phyloP scores from a whole-genome alignment of 2,888 invertebrate species.

The Bembecia ichneumoniformis region DNA sequence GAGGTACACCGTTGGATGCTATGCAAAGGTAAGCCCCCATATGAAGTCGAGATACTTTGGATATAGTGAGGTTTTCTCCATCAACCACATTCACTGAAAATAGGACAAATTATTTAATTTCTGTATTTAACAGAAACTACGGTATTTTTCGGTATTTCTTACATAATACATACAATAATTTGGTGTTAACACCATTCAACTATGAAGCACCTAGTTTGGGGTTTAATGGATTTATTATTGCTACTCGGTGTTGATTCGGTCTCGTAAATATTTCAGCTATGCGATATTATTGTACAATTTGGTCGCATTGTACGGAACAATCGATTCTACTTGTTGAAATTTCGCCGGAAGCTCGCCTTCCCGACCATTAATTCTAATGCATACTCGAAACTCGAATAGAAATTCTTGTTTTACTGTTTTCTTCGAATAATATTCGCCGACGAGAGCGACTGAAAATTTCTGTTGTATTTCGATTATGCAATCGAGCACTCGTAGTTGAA shows the following conservation, averaged over 20 bases:
- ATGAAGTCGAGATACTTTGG: slow-evolving; percentile 90
- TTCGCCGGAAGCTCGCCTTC: slow-evolving; percentile 19
- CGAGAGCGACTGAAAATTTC: slow-evolving; percentile 8
- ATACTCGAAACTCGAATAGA: background rate
- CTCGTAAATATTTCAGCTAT: slow-evolving; percentile 30
- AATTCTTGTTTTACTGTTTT: background rate
- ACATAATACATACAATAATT: no score
- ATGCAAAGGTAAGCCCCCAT: slow-evolving; percentile 95
- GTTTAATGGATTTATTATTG: background rate
- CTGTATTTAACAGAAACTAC: no score
- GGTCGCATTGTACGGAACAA: slow-evolving; percentile 43
- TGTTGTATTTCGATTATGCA: background rate
- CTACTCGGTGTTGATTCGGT: slow-evolving; percentile 24
- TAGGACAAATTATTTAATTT: background rate
- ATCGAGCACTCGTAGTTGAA: slow-evolving; percentile 4
- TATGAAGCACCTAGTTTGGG: no score
- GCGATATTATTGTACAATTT: slow-evolving; percentile 32
- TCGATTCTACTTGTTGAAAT: slow-evolving; percentile 27
- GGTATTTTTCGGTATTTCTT: no score
- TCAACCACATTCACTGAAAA: slow-evolving; percentile 87
- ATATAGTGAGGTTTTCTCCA: slow-evolving; percentile 88
- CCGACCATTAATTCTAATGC: slow-evolving; percentile 24
- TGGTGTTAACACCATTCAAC: no score
- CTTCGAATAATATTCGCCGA: background rate
- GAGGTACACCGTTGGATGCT: slow-evolving; percentile 93